Base-by-base conservation (phyloP, 2,888 invertebrate species). In the Cetonia aurata region DNA sequence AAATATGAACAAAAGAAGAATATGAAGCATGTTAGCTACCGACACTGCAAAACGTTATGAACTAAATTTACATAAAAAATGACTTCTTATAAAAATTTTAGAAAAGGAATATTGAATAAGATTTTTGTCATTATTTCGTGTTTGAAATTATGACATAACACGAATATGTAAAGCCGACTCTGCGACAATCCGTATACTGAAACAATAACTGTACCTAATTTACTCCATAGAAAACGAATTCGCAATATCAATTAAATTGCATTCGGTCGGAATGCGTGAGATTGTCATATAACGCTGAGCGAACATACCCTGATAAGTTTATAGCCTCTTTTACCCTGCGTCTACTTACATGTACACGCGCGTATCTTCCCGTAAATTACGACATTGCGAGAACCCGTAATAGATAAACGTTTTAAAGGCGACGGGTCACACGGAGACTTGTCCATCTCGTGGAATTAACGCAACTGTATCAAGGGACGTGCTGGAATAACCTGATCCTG, bases 371-470 rank as follows among this genome's bases (percentile, higher is more conserved):
- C 19, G 50, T 50, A 50, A 50, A 50, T 50, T 15, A 50, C 50
- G 25, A 50, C 17, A 15, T 15, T 1, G n/a, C 50, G 15, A 9
- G 13, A 3, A 17, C 15, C 50, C 17, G 4, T 15, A 50, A 50
- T 15, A 50, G 15, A 50, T 15, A 50, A 1, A 15, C 50, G 15
- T 50, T 50, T 50, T 19, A 15, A 50, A 9, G 17, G 15, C 9
- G 10, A 17, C 3, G 15, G 19, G 15, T 13, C 17, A 9, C 50
- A 50, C 19, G 44, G 3, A 50, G 19, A 15, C 50, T 17, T 50
- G 50, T 50, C 50, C 50, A 50, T 50, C 50, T 50, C 50, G 4
- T 50, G 50, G 50, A 50, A 50, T 50, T 50, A 50, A 50, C 50
- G 50, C 25, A 50, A 50, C 50, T 50, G 15, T 50, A 50, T 50